These are phyloP conservation scores for Drosophila kikkawai DNA, from an alignment of 1,140 invertebrate species.

Conservation along the genomic window DNA sequence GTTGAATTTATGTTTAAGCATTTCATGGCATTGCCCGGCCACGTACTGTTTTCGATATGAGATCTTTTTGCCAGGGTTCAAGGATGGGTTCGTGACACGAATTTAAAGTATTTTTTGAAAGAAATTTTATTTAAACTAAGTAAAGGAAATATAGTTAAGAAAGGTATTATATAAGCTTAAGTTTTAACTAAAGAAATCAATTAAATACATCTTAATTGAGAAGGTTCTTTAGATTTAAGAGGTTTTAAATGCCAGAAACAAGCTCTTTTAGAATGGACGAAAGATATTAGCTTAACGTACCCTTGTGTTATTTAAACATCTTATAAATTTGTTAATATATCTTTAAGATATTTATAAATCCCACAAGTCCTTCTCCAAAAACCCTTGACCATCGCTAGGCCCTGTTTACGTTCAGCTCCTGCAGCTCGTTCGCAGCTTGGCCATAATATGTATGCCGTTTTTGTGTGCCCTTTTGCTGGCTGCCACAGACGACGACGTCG, in stretches of 20 bases:
- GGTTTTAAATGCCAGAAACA: neutral
- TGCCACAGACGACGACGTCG: conserved; percentile 37
- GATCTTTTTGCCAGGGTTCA: conserved; percentile 39
- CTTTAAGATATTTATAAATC: neutral
- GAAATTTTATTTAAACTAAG: neutral
- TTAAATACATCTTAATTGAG: too few species aligned
- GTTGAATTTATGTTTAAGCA: conserved; percentile 75
- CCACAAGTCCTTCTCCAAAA: too few species aligned
- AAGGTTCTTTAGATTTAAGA: neutral
- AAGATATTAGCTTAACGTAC: neutral
- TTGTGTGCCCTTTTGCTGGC: conserved; percentile 70
- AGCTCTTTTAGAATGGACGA: neutral
- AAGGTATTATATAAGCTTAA: neutral
- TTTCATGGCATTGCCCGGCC: conserved; percentile 71
- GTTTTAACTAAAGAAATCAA: neutral
- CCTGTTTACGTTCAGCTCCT: conserved; percentile 38
- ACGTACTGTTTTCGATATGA: conserved; percentile 68
- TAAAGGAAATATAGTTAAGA: too few species aligned
- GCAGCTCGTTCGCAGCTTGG: conserved; percentile 61
- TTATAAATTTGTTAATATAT: neutral
- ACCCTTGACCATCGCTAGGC: conserved; percentile 33
- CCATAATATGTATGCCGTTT: conserved; percentile 81
- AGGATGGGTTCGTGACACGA: conserved; percentile 40
- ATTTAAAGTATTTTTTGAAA: neutral
- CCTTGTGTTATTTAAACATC: neutral